Conservation (phyloP, 2,113 vertebrate species). For the Arvicanthis niloticus region DNA sequence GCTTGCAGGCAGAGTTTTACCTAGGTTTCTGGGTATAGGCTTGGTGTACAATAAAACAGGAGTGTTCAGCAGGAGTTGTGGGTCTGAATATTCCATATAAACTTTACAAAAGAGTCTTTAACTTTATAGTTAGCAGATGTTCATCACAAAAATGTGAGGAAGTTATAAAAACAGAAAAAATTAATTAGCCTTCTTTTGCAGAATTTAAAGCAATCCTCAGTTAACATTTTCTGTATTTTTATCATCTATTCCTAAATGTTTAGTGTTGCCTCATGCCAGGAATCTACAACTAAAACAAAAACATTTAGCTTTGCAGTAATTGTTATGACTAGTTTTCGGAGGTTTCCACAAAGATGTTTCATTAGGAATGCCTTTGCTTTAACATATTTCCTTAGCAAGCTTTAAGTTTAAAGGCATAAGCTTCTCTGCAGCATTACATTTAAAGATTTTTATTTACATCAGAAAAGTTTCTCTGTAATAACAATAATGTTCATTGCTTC, state of each 20-base stretch:
- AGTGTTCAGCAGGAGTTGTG: not conserved
- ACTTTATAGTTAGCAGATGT: not conserved
- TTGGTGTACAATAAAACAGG: not conserved
- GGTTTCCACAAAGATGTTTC: not conserved
- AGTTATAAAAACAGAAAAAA: not conserved
- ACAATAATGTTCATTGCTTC: not conserved
- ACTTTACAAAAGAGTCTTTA: not conserved
- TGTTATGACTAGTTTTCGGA: not conserved
- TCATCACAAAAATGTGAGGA: not conserved
- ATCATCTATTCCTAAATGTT: not conserved
- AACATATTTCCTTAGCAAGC: not conserved
- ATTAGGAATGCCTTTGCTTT: not conserved
- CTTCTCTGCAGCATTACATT: not conserved
- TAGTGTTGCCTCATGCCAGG: not conserved
- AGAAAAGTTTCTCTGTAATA: not conserved
- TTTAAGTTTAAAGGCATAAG: not conserved
- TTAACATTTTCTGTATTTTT: slow-evolving; percentile 5
- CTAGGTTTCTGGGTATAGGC: not conserved
- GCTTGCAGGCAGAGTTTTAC: not conserved
- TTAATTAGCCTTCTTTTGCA: not conserved
- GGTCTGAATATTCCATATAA: not conserved
- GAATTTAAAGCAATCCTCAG: not conserved
- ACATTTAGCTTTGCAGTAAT: not conserved
- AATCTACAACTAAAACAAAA: not conserved
- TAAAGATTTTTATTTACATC: not conserved